Evolutionary conservation across 1,140 invertebrate species (phyloP), one percentile per base, ranked within the genome.

Genomic region (Heliothis virescens): DNA sequence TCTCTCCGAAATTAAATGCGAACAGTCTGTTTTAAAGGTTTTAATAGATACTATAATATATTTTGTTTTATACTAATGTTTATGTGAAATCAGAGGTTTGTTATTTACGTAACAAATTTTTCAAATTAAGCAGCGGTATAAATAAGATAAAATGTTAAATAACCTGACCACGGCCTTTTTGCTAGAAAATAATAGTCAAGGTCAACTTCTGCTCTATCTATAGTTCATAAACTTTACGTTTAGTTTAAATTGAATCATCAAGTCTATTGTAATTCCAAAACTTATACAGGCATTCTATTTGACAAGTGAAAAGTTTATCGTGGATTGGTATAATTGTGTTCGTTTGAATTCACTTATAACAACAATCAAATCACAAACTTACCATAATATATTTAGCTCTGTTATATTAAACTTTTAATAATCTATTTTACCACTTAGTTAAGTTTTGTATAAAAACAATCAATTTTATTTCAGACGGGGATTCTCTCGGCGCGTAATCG

Each of bases 1-100:
- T 80, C 74, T 74, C 60, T 55, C 34, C 18, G 26, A 74, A 80
- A 80, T 74, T 74, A 74, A 15, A 74, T 34, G 47, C 21, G 57
- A 53, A 59, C 26, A 29, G 16, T 18, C 48, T 13, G 18, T 60
- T 75, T 50, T 62, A 21, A 60, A 50, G 11, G 18, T 60, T 75
- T 50, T 62, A 21, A 60, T 62, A n/a, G 16, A 62, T 34, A 18
- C 72, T 26, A 41, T 21, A 41, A 29, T 29, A 18, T 62, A 18
- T 73, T n/a, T 63, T 16, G 62, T 12, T 41, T 63, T 41, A 63
- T 41, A 34, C 26, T 15, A n/a, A 57, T 18, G 55, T 10, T 18
- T 10, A 41, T 41, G 5, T 41, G 34, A 26, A 26, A 26, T 26
- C 21, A 26, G 21, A 26, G 21, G 21, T 26, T 26, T 26, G 21